Percentiles rank a stretch among this genome's conserved stretches.
Evolutionary conservation across 23 tunicate species (phyloP).

Genomic region (Halocynthia aurantium): DNA sequence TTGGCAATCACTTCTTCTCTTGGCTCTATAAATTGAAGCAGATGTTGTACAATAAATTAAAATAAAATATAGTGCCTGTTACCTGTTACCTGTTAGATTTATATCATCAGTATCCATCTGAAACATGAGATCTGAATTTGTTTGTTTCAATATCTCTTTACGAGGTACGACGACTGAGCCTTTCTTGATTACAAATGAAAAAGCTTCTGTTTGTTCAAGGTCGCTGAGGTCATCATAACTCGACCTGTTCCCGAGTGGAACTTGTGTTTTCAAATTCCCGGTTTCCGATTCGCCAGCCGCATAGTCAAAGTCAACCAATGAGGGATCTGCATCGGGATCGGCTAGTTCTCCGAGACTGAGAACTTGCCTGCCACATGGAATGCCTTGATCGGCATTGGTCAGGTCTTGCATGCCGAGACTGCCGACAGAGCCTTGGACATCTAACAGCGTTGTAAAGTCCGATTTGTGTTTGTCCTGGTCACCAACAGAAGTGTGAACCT

Average conservation of each 20-base stretch:
- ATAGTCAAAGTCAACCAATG: background rate
- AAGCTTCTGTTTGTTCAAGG: conserved; percentile 15
- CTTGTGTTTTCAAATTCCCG: no score
- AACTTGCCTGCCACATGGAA: conserved; percentile 49
- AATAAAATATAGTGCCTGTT: no score
- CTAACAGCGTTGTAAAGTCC: conserved; percentile 1
- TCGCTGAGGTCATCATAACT: background rate
- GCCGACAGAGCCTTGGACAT: conserved; percentile 57
- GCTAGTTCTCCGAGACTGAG: conserved; percentile 16
- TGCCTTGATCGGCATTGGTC: conserved; percentile 32
- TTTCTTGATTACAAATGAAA: conserved; percentile 23
- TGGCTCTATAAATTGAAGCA: conserved; percentile 6
- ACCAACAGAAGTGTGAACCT: conserved; percentile 28
- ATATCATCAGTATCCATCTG: conserved; percentile 27
- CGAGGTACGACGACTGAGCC: conserved; percentile 2
- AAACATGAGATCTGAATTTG: background rate
- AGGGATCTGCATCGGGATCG: background rate
- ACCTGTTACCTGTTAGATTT: background rate
- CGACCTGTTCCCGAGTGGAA: background rate
- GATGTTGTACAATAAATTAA: no score
- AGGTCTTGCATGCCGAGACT: conserved; percentile 69
- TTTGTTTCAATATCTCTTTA: no score
- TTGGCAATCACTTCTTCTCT: conserved; percentile 19
- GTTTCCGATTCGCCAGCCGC: no score
- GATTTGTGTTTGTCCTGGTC: conserved; percentile 5